Base-by-base conservation (phyloP, 2,113 vertebrate genomes). In the Aldabrachelys gigantea region DNA sequence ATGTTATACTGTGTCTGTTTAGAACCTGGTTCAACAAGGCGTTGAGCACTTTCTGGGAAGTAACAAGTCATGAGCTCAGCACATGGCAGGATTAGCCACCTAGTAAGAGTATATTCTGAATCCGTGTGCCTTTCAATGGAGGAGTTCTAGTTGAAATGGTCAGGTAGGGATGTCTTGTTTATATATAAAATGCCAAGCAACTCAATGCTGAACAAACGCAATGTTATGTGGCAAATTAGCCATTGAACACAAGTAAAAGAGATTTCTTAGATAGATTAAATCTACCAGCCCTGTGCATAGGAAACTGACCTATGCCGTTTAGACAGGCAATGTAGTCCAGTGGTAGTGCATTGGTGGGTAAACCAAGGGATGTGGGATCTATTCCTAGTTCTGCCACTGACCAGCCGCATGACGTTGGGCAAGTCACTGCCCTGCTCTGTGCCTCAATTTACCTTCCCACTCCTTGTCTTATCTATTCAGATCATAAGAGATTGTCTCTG, bases 231-330 rank as follows among this genome's bases (percentile, higher is more conserved):
- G 72, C 1, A 1, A 75, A 62, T 75, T 76, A 84, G 49, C 27
- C 1, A 0, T 31, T 87, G 31, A 38, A 49, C 49, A 76, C 75
- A 76, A 52, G 80, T 38, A 10, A 80, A 41, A 57, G 19, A 84
- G 53, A 52, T 72, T 38, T 62, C 72, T 38, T 7, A 38, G 59
- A 76, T 14, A 52, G 25, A 47, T 17, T 31, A 27, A 9, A 75
- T 57, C 72, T 41, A 31, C 4, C 52, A 14, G 13, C 44, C 14
- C 25, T 75, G 62, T 2, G 29, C 35, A 7, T 52, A 10, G 16
- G 62, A 85, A 50, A 31, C 22, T 80, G 69, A 25, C 49, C 38
- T 50, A 50, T 50, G n/a, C 1, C 0, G 44, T 53, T 0, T 0
- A 31, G 56, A 83, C 44, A 80, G 19, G 29, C 17, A 0, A 0